These are phyloP conservation scores for Masnerella sp. DNA, from an alignment of 2,888 invertebrate genomes.

Conservation along the genomic window DNA sequence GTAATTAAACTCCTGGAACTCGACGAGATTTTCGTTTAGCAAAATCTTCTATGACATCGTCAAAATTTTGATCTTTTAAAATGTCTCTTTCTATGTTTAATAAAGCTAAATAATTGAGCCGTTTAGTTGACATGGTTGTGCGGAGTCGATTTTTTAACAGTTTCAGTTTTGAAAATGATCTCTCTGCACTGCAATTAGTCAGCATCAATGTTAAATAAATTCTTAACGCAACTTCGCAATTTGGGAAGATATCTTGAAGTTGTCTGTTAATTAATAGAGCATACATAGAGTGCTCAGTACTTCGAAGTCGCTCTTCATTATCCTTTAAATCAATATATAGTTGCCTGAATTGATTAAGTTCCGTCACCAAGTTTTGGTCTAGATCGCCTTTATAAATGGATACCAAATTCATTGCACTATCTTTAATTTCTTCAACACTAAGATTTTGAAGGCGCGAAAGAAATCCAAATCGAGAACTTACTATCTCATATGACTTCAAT, in stretches of 20 bases:
- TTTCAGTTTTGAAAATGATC: slow-evolving; percentile 52
- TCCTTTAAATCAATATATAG: slow-evolving; percentile 16
- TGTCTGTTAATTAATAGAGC: slow-evolving; percentile 30
- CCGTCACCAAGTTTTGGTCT: slow-evolving; percentile 23
- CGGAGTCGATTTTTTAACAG: slow-evolving; percentile 44
- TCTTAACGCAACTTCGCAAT: slow-evolving; percentile 32
- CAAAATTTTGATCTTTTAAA: slow-evolving; percentile 26
- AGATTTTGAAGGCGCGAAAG: background rate
- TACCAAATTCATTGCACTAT: background rate
- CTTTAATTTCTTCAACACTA: background rate
- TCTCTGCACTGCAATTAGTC: slow-evolving; percentile 43
- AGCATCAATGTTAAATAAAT: slow-evolving; percentile 40
- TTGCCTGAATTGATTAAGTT: slow-evolving; percentile 22
- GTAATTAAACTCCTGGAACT: background rate
- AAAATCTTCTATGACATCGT: slow-evolving; percentile 46
- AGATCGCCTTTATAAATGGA: slow-evolving; percentile 23
- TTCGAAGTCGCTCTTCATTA: background rate
- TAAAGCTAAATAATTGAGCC: slow-evolving; percentile 31
- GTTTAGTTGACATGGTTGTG: slow-evolving; percentile 37
- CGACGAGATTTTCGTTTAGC: slow-evolving; percentile 10
- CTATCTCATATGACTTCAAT: slow-evolving; percentile 1
- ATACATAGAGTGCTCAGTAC: slow-evolving; percentile 27
- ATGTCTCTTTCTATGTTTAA: slow-evolving; percentile 41
- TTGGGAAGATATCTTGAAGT: slow-evolving; percentile 34
- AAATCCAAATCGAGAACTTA: background rate